A percentile compares a stretch with the other conserved stretches of the same genome.
These are phyloP conservation scores for Paraescarpia echinospica DNA, from an alignment of 1,140 invertebrate species.

Conservation along the genomic window DNA sequence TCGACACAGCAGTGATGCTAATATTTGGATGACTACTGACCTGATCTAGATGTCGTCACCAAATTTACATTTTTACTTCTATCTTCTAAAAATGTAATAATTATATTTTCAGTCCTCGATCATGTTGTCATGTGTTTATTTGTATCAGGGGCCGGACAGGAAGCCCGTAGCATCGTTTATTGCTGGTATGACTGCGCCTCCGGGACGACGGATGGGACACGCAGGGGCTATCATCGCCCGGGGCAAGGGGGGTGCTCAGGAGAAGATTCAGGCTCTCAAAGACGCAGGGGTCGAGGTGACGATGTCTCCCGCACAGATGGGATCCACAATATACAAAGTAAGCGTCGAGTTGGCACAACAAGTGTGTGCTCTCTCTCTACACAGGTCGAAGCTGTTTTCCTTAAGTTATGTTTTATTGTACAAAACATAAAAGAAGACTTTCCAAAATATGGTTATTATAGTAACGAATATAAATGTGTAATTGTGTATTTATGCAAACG, in stretches of 20 bases:
- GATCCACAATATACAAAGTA: conserved; percentile 80
- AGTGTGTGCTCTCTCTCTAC: too few species aligned
- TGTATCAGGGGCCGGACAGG: conserved; percentile 79
- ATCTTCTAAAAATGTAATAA: too few species aligned
- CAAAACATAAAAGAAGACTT: too few species aligned
- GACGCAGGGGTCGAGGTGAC: conserved; percentile 92
- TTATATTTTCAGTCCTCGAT: not conserved
- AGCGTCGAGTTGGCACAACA: not conserved
- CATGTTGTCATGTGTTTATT: not conserved
- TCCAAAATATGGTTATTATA: too few species aligned
- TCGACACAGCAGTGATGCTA: too few species aligned
- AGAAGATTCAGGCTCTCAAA: conserved; percentile 96
- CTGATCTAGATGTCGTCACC: too few species aligned
- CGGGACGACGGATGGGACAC: conserved; percentile 97
- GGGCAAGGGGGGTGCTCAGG: conserved; percentile 95
- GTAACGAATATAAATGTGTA: too few species aligned
- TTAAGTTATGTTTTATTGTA: not conserved
- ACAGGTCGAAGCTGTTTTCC: too few species aligned
- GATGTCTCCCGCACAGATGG: conserved; percentile 95
- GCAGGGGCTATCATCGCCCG: conserved; percentile 99
- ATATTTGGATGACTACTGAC: too few species aligned
- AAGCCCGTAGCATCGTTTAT: conserved; percentile 99
- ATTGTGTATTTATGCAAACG: too few species aligned
- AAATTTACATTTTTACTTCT: too few species aligned
- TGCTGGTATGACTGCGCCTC: conserved; percentile 95